Conservation (phyloP, 2,113 vertebrate species). For the Scopus umbretta region DNA sequence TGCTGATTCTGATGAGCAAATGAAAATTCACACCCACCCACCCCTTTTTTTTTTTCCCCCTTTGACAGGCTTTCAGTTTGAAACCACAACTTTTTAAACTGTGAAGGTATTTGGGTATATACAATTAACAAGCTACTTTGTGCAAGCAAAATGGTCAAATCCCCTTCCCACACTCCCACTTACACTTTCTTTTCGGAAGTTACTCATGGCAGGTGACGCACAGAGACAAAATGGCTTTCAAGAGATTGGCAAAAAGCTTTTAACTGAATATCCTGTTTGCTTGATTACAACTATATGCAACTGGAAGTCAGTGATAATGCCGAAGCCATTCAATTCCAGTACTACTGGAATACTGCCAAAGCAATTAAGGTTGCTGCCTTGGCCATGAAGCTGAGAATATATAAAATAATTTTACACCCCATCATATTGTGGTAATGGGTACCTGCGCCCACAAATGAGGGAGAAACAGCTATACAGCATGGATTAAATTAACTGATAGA, state of each 20-base stretch:
- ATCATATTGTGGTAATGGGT: background rate
- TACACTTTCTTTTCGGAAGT: background rate
- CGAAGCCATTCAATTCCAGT: constrained; percentile 55
- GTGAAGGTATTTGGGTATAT: background rate
- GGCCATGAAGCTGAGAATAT: constrained; percentile 29
- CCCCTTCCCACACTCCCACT: background rate
- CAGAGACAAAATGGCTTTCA: constrained; percentile 25
- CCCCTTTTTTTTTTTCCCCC: too few species aligned
- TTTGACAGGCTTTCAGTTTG: background rate
- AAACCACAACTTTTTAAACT: background rate
- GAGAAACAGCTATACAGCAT: background rate
- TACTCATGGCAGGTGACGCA: background rate
- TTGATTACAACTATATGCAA: constrained; percentile 24
- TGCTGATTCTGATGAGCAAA: background rate
- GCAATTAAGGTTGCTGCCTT: constrained; percentile 64
- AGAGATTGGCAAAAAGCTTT: constrained; percentile 35
- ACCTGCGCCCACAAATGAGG: background rate
- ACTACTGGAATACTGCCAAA: constrained; percentile 64
- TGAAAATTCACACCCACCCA: background rate
- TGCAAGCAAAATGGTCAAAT: background rate
- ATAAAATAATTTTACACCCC: constrained; percentile 13
- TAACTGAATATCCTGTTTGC: constrained; percentile 57
- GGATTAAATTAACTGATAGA: background rate
- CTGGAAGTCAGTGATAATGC: constrained; percentile 51
- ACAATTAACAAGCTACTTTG: background rate